A percentile compares a stretch with the other conserved stretches of the same genome.
Evolutionary conservation across 1,140 invertebrate species (phyloP).

Genomic region (Adelges cooleyi): DNA sequence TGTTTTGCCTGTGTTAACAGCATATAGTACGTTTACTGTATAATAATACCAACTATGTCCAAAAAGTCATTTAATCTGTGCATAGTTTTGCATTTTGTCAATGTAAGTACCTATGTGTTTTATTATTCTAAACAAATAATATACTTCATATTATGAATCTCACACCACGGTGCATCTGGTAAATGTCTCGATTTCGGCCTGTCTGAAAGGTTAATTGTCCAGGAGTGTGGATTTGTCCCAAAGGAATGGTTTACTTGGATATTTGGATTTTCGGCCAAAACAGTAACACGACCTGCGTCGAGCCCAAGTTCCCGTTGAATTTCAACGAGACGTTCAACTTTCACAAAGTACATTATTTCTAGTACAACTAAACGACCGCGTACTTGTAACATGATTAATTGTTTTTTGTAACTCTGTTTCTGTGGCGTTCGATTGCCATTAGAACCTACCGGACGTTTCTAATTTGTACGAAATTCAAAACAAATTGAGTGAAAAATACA

Average conservation of each 20-base stretch:
- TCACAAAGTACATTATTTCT: constrained; percentile 44
- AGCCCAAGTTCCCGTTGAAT: constrained; percentile 50
- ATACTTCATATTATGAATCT: too few species aligned
- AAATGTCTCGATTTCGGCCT: too few species aligned
- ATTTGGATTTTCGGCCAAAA: constrained; percentile 48
- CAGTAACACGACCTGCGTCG: constrained; percentile 45
- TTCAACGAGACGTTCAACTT: constrained; percentile 54
- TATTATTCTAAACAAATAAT: too few species aligned
- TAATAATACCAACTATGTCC: neutral
- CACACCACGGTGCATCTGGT: too few species aligned
- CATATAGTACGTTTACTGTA: neutral
- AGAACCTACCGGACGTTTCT: neutral
- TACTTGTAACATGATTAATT: neutral
- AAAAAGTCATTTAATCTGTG: neutral
- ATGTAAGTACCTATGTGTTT: too few species aligned
- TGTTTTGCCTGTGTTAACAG: too few species aligned
- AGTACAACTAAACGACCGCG: neutral
- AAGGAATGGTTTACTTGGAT: constrained; percentile 51
- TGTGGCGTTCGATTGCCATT: too few species aligned
- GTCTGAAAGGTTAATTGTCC: constrained; percentile 54
- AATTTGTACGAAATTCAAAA: neutral
- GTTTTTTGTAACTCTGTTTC: too few species aligned
- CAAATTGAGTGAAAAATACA: neutral
- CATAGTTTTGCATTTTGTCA: neutral
- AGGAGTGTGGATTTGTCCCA: constrained; percentile 60